Evolutionary conservation across 2,113 vertebrate species (phyloP).

Genomic region (Sisor rabdophorus): DNA sequence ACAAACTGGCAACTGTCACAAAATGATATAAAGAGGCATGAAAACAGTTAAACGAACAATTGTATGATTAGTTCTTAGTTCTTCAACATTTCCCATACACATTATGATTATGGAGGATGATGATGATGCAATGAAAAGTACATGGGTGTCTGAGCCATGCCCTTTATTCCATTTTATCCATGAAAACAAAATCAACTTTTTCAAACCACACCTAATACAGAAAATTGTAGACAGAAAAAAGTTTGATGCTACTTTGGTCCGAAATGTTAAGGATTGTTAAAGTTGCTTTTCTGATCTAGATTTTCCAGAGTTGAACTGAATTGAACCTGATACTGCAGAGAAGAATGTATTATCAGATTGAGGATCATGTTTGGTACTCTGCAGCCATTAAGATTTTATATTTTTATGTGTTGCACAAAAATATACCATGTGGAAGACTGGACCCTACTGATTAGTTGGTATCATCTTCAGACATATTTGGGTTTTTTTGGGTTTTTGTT

Average conservation of each 20-base stretch:
- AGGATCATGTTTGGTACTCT: no score
- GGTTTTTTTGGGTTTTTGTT: conserved; percentile 43
- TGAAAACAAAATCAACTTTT: background rate
- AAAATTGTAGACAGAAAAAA: background rate
- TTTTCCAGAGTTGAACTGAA: background rate
- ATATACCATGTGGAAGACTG: background rate
- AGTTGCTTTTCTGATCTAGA: background rate
- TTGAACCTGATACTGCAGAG: no score
- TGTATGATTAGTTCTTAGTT: background rate
- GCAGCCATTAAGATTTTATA: no score
- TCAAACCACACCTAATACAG: background rate
- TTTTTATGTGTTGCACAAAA: no score
- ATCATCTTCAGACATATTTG: background rate
- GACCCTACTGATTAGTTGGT: background rate
- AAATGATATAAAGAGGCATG: background rate
- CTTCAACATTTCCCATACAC: background rate
- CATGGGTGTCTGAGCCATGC: background rate
- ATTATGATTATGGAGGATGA: background rate
- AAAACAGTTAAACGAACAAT: background rate
- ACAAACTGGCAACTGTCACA: background rate
- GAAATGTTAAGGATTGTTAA: no score
- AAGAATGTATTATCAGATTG: no score
- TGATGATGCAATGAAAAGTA: background rate
- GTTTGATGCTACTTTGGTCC: background rate
- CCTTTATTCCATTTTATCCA: background rate